Percentiles rank a stretch among this genome's conserved stretches.
Conservation (phyloP, 2,888 invertebrate species). For the Arrhopalites spinosus region DNA sequence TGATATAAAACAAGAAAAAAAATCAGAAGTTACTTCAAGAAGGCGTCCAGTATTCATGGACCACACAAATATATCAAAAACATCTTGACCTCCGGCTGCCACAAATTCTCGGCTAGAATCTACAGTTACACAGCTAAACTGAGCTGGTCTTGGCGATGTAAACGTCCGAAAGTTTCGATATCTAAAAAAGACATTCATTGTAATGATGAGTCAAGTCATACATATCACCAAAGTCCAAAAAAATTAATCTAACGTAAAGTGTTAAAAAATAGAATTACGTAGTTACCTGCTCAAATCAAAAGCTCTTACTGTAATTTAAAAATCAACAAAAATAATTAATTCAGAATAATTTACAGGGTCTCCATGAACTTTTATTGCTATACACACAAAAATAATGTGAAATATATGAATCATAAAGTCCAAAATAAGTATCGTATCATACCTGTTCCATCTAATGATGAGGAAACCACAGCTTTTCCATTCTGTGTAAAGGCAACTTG, state of each 20-base stretch:
- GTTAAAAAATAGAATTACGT: background rate
- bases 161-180: slow-evolving; percentile 98
- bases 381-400: too few species aligned
- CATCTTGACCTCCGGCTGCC: slow-evolving; percentile 92
- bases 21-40: slow-evolving; percentile 69
- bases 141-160: slow-evolving; percentile 86
- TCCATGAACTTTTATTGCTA: too few species aligned
- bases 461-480: slow-evolving; percentile 88
- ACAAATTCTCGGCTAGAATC: slow-evolving; percentile 91
- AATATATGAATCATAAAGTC: too few species aligned
- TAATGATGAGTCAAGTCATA: background rate
- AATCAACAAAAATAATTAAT: too few species aligned
- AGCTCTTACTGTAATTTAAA: slow-evolving; percentile 73
- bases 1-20: slow-evolving; percentile 35
- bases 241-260: background rate
- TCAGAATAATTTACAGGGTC: too few species aligned
- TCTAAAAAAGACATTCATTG: slow-evolving; percentile 62
- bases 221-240: background rate
- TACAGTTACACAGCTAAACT: slow-evolving; percentile 86
- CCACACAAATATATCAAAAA: slow-evolving; percentile 96
- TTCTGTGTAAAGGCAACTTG: slow-evolving; percentile 87
- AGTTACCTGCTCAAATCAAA: slow-evolving; percentile 84
- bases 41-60: slow-evolving; percentile 89
- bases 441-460: slow-evolving; percentile 91
- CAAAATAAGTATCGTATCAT: too few species aligned